These are phyloP conservation scores for Montipora capitata DNA, from an alignment of 92 coral and sea anemone genomes.

Conservation along the genomic window DNA sequence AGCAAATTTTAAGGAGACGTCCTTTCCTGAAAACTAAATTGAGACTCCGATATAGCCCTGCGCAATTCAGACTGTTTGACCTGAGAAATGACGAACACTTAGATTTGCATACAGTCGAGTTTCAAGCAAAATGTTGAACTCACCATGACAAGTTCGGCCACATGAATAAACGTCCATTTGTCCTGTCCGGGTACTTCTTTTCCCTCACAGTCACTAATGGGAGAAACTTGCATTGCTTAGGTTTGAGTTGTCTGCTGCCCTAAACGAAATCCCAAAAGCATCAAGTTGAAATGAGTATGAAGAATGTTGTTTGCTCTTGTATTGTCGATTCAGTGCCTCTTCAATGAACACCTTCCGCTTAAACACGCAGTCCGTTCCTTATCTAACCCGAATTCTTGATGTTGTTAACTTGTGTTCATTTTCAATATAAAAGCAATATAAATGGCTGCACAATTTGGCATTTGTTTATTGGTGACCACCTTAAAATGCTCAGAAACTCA, in stretches of 20 bases:
- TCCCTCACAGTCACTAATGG: background rate
- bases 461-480: conserved; percentile 28
- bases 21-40: too few species aligned
- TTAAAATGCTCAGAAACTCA: background rate
- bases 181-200: conserved; percentile 76
- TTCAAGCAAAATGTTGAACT: conserved; percentile 5
- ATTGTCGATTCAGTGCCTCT: background rate
- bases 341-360: background rate
- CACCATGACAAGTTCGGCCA: conserved; percentile 68
- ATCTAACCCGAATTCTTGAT: background rate
- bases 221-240: conserved; percentile 59
- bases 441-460: background rate
- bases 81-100: too few species aligned
- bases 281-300: background rate
- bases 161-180: conserved; percentile 47
- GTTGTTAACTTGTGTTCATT: background rate
- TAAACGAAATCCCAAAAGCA: background rate
- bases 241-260: background rate
- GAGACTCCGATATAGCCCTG: too few species aligned
- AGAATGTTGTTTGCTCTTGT: conserved; percentile 12
- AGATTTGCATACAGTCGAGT: too few species aligned
- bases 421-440: background rate
- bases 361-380: background rate
- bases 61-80: too few species aligned
- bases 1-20: too few species aligned